Percentiles rank a stretch among this genome's conserved stretches.
Evolutionary conservation across 2,797 vertebrate species (phyloP).

Genomic region (Platalea minor): DNA sequence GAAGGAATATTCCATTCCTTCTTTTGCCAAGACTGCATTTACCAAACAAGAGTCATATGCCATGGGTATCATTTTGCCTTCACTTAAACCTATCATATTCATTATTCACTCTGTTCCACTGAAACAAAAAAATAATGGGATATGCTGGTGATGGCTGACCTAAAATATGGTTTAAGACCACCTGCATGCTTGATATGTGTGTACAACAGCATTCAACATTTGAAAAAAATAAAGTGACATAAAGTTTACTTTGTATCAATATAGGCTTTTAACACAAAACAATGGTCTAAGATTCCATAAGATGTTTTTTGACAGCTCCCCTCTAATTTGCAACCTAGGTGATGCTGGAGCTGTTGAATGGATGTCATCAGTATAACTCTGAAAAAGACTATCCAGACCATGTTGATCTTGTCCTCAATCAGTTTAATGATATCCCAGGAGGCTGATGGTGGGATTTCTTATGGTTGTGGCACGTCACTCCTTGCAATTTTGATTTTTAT

Average conservation of each 20-base stretch:
- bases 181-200: not conserved
- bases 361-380: not conserved
- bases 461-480: not conserved
- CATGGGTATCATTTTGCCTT: not conserved
- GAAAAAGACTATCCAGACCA: not conserved
- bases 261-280: not conserved
- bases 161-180: not conserved
- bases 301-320: not conserved
- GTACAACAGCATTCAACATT: not conserved
- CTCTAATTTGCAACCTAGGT: not conserved
- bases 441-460: not conserved
- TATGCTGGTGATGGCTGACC: not conserved
- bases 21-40: not conserved
- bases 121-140: not conserved
- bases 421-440: constrained; percentile 6
- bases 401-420: not conserved
- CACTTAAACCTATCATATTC: not conserved
- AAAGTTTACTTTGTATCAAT: not conserved
- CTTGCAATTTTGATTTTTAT: not conserved
- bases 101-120: not conserved
- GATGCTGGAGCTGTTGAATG: not conserved
- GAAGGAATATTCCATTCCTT: not conserved
- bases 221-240: not conserved
- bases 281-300: not conserved
- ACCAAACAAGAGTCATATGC: not conserved